Percentiles rank a stretch among this genome's conserved stretches.
These are phyloP conservation scores for Plodia interpunctella DNA, from an alignment of 1,140 invertebrate genomes.

Conservation along the genomic window DNA sequence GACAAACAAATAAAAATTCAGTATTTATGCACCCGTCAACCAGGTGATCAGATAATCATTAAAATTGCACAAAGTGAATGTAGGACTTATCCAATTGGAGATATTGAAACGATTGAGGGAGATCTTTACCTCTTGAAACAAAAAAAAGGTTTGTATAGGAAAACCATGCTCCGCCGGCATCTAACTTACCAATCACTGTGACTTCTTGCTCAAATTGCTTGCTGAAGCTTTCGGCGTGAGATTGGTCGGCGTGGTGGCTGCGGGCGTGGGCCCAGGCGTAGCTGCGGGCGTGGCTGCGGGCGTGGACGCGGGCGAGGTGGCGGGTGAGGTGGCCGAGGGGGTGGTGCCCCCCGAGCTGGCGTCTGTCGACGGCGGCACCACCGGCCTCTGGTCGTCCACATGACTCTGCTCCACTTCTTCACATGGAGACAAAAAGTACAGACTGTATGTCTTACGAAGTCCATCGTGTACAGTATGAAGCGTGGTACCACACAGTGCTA, in stretches of 20 bases:
- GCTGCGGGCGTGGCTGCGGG: slow-evolving; percentile 17
- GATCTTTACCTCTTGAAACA: too few relatives aligned
- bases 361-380: not conserved
- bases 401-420: slow-evolving; percentile 51
- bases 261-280: slow-evolving; percentile 12
- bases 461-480: not conserved
- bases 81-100: too few relatives aligned
- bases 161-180: too few relatives aligned
- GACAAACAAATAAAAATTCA: too few relatives aligned
- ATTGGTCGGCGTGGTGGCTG: too few relatives aligned
- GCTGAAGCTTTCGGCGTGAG: slow-evolving; percentile 29
- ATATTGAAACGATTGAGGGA: too few relatives aligned
- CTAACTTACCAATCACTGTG: not conserved
- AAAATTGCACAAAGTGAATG: too few relatives aligned
- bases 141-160: too few relatives aligned
- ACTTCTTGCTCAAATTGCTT: slow-evolving; percentile 15
- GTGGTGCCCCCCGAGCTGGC: slow-evolving; percentile 8
- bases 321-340: not conserved
- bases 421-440: slow-evolving; percentile 22
- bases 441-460: not conserved
- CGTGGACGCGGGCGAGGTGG: slow-evolving; percentile 14
- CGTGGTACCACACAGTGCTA: too few relatives aligned
- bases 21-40: too few relatives aligned
- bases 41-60: too few relatives aligned
- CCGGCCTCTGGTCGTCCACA: slow-evolving; percentile 22